Evolutionary conservation across 2,113 vertebrate genomes (phyloP), one percentile per base, ranked within the genome.

Genomic region (Zosterops japonicus): DNA sequence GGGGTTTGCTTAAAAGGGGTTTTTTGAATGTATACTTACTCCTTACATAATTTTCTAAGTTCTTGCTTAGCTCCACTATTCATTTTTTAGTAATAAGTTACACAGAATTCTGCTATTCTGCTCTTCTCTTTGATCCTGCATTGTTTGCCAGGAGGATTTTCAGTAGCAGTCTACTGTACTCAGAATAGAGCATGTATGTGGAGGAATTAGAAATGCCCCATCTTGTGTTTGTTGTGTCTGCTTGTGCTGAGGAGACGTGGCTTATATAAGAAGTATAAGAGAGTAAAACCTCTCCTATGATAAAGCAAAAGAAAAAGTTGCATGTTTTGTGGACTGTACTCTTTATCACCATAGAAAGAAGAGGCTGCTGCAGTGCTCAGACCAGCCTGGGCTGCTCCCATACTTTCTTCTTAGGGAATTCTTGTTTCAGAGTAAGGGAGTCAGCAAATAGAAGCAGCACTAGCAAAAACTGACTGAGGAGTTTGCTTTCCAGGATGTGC

Each of bases 101-200:
- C 39, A 65, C 41, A 63, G 41, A 92, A 64, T 90, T 89, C 28
- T 85, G 20, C 46, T 85, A 64, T 90, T 89, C 28, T 85, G 20
- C 46, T 85, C 14, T 95, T 56, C n/a, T 70, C 33, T 93, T 86
- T 89, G 70, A 85, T 94, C 21, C 52, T 50, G 15, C 12, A 18
- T 81, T 90, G 46, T 85, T 93, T 87, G 47, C 59, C 16, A 36
- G 83, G 36, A 80, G 39, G 78, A 87, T 80, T 81, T 64, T 84
- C 49, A 59, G 28, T 31, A 68, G 57, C 52, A 69, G 11, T n/a
- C 19, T 74, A 3, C 16, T 59, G 33, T 36, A 46, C 12, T 18
- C 33, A 65, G 15, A 63, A 25, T 31, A 61, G 9, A 47, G 5
- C 17, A 44, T 68, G 1, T 50, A 84, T 93, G 15, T 52, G 29